Conservation (phyloP, 2,113 vertebrate genomes). For the Arothron firmamentum region DNA sequence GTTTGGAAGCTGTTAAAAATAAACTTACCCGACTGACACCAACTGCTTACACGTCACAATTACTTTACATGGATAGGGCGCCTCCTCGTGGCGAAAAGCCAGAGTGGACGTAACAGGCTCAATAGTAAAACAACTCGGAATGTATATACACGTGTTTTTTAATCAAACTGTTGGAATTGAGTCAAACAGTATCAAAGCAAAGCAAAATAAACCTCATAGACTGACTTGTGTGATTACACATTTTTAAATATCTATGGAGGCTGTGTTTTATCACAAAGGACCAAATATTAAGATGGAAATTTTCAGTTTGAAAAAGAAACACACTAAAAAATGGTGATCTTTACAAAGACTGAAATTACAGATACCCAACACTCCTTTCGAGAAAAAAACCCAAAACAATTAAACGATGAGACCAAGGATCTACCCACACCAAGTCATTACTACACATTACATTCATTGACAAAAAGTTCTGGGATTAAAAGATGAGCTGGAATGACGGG, state of each 20-base stretch:
- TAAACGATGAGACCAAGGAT: slow-evolving; percentile 38
- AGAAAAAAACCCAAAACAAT: slow-evolving; percentile 16
- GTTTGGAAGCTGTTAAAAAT: too few species aligned
- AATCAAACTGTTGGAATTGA: slow-evolving; percentile 60
- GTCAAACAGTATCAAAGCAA: slow-evolving; percentile 63
- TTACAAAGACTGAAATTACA: not conserved
- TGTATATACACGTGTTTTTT: slow-evolving; percentile 7
- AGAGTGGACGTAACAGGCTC: not conserved
- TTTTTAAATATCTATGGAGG: not conserved
- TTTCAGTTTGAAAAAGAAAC: slow-evolving; percentile 39
- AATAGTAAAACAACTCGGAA: too few species aligned
- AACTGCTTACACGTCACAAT: too few species aligned
- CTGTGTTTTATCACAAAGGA: not conserved
- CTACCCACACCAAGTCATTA: slow-evolving; percentile 39
- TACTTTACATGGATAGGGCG: not conserved
- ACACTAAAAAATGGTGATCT: not conserved
- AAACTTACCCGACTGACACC: too few species aligned
- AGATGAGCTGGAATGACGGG: slow-evolving; percentile 64
- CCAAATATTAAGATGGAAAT: slow-evolving; percentile 34
- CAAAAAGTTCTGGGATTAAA: slow-evolving; percentile 30
- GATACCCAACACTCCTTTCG: slow-evolving; percentile 4
- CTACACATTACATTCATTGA: slow-evolving; percentile 57
- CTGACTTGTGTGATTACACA: slow-evolving; percentile 13
- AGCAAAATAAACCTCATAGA: slow-evolving; percentile 37
- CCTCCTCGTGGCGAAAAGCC: slow-evolving; percentile 13